Conservation (phyloP, 2,888 invertebrate genomes). For the Harmothoe impar region DNA sequence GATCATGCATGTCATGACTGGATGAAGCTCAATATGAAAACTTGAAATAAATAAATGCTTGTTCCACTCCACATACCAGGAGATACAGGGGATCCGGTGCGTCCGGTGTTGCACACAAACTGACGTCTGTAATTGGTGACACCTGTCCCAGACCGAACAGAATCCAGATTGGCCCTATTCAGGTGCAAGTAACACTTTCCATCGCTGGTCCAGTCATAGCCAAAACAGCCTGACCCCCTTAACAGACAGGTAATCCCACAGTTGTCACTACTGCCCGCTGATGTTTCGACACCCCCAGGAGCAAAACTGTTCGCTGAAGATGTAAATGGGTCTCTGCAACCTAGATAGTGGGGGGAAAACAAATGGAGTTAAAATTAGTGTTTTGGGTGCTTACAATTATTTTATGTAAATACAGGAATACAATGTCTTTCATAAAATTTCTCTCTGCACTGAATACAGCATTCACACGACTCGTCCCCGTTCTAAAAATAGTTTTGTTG, state of each 20-base stretch:
- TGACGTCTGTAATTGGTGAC: conserved; percentile 24
- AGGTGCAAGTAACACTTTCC: conserved; percentile 4
- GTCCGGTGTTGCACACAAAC: neutral
- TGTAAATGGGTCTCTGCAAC: neutral
- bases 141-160: neutral
- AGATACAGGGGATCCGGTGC: no score
- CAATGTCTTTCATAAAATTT: no score
- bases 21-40: no score
- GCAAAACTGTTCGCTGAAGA: neutral
- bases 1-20: no score
- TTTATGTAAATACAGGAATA: no score
- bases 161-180: neutral
- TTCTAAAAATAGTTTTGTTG: no score
- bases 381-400: no score
- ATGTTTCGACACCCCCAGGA: neutral
- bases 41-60: no score
- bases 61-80: no score
- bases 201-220: conserved; percentile 12
- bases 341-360: neutral
- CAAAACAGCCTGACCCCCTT: neutral
- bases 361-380: no score
- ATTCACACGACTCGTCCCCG: no score
- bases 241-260: neutral
- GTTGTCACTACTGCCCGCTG: neutral
- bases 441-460: no score